Evolutionary conservation across 1,140 invertebrate genomes (phyloP), one percentile per base, ranked within the genome.

Genomic region (Drosophila kikkawai): DNA sequence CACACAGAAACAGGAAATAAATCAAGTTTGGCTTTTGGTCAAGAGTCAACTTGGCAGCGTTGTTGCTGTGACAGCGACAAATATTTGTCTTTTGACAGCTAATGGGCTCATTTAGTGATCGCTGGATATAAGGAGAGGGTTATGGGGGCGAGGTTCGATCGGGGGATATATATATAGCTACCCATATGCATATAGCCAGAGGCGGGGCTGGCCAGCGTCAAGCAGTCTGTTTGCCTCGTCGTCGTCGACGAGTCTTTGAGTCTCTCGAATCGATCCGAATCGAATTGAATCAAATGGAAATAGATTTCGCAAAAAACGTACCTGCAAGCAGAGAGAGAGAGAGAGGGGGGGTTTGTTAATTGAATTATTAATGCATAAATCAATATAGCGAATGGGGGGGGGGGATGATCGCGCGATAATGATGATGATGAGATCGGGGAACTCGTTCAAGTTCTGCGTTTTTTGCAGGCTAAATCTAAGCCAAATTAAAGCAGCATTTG

Each of bases 1-100:
- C 50, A 80, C 41, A 79, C 53, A 41, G 41, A 79, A 68, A 78
- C 84, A 84, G 84, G 84, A 88, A 88, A 88, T 90, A 88, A 88
- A 88, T 88, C 84, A 88, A 88, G 84, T 88, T 88, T 81, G 85
- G 66, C 73, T 87, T 81, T 84, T 87, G 83, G 77, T 65, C 76
- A 53, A 68, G 42, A 65, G 63, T 68, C 50, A 64, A 48, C 50
- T 55, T 36, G 63, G 51, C 37, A 41, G 42, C 22, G 64, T n/a
- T 70, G 68, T 82, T 45, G 78, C 48, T 48, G 58, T 53, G 82
- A 86, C 82, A 84, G 58, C 75, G 66, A 81, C 81, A 88, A 88
- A 88, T 88, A 88, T 88, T 87, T 88, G 84, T 50, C 80, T 88
- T 81, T 90, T 79, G 85, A 79, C 84, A 88, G 84, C 85, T 88